phyloP scores from a whole-genome alignment of 2,797 vertebrate species.

The Oreortyx pictus region DNA sequence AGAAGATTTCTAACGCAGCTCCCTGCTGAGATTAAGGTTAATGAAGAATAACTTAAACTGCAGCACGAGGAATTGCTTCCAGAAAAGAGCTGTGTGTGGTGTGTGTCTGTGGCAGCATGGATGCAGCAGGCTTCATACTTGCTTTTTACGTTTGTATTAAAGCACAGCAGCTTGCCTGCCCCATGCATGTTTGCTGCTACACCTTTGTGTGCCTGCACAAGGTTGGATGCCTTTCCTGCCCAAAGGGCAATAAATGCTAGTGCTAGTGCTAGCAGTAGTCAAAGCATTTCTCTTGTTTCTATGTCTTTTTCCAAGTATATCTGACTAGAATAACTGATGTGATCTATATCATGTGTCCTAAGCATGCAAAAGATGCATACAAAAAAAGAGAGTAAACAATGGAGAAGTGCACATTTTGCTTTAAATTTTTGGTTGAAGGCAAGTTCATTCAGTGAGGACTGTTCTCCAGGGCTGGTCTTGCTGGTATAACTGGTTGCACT shows the following conservation, averaged over 20 bases:
- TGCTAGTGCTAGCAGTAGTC: not conserved
- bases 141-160: not conserved
- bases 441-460: not conserved
- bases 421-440: not conserved
- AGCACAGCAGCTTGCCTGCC: not conserved
- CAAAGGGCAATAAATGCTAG: not conserved
- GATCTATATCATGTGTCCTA: not conserved
- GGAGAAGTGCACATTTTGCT: not conserved
- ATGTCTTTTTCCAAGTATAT: not conserved
- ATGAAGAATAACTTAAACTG: not conserved
- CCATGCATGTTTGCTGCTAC: not conserved
- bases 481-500: not conserved
- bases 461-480: not conserved
- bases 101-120: not conserved
- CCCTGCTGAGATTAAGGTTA: not conserved
- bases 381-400: not conserved
- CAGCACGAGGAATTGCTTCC: not conserved
- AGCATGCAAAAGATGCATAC: not conserved
- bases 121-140: not conserved
- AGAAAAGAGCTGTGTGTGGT: not conserved
- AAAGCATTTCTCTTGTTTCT: not conserved
- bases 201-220: not conserved
- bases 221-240: not conserved
- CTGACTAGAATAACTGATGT: not conserved
- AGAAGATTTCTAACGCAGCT: not conserved